These are phyloP conservation scores for Drosophila obscura DNA, from an alignment of 1,140 invertebrate species.

Conservation along the genomic window DNA sequence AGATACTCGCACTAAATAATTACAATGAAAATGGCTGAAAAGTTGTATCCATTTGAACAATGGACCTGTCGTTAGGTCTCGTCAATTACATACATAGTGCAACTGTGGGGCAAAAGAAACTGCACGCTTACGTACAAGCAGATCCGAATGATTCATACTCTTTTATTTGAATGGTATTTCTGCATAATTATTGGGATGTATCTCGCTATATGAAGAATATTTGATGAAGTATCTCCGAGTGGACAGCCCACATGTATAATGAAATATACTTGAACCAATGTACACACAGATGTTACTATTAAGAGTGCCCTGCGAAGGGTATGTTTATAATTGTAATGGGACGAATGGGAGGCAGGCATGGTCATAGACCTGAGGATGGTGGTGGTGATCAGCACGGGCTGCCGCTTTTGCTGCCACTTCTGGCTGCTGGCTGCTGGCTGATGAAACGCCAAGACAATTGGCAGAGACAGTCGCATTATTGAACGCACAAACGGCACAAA, in stretches of 20 bases:
- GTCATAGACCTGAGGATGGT: slow-evolving; percentile 2
- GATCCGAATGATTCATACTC: slow-evolving; percentile 11
- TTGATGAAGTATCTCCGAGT: neutral
- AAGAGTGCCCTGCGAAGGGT: slow-evolving; percentile 7
- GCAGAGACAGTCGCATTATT: slow-evolving; percentile 73
- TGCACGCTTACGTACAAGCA: neutral
- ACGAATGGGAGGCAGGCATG: slow-evolving; percentile 17
- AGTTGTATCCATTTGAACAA: slow-evolving; percentile 72
- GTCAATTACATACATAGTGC: slow-evolving; percentile 48
- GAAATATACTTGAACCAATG: too few species aligned
- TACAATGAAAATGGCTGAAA: slow-evolving; percentile 73
- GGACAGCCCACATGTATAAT: too few species aligned
- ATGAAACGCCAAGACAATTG: slow-evolving; percentile 79
- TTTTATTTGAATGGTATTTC: neutral
- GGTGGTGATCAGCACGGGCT: slow-evolving; percentile 45
- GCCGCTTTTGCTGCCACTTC: slow-evolving; percentile 12
- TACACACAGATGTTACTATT: too few species aligned
- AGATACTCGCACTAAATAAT: slow-evolving; percentile 47
- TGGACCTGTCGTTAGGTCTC: slow-evolving; percentile 67
- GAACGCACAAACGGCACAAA: slow-evolving; percentile 48
- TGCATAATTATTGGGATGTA: too few species aligned
- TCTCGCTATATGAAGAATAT: too few species aligned
- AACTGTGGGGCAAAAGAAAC: neutral
- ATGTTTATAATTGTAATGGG: slow-evolving; percentile 16
- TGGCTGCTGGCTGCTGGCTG: slow-evolving; percentile 40